Percentiles rank a stretch among this genome's conserved stretches.
phyloP scores from a whole-genome alignment of 2,888 invertebrate genomes.

The Drosophila neonasuta region DNA sequence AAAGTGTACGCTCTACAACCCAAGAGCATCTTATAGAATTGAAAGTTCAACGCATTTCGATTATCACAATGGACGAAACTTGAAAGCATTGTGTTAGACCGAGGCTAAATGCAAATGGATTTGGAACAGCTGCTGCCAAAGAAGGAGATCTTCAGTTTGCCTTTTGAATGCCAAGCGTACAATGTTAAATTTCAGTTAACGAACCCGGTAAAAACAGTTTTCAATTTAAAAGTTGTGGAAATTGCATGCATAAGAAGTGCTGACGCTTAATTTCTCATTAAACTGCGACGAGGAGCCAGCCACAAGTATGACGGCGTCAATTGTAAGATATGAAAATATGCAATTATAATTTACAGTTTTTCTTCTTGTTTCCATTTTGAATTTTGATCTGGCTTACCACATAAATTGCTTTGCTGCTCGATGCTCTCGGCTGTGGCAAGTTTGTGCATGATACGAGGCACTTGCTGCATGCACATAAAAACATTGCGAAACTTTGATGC shows the following conservation, averaged over 20 bases:
- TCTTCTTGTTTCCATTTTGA: slow-evolving; percentile 32
- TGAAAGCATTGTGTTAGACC: slow-evolving; percentile 7
- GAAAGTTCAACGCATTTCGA: slow-evolving; percentile 10
- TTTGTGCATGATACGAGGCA: slow-evolving; percentile 52
- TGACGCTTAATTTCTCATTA: slow-evolving; percentile 72
- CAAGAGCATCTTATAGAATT: slow-evolving; percentile 2
- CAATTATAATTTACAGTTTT: slow-evolving; percentile 81
- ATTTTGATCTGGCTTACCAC: slow-evolving; percentile 34
- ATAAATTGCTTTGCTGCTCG: slow-evolving; percentile 41
- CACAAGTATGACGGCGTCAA: slow-evolving; percentile 66
- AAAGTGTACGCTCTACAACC: not conserved
- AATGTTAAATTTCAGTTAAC: slow-evolving; percentile 30
- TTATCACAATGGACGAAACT: slow-evolving; percentile 22
- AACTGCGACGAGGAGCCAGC: slow-evolving; percentile 32
- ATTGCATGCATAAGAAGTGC: slow-evolving; percentile 60
- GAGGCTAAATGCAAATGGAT: slow-evolving; percentile 32
- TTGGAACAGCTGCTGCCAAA: slow-evolving; percentile 27
- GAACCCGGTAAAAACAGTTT: slow-evolving; percentile 41
- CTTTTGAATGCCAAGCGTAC: slow-evolving; percentile 16
- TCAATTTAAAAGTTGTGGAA: slow-evolving; percentile 60
- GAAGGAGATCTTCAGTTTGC: not conserved
- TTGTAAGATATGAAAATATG: slow-evolving; percentile 81
- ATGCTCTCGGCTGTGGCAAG: slow-evolving; percentile 49
- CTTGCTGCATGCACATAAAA: slow-evolving; percentile 42
- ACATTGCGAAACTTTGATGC: slow-evolving; percentile 61